phyloP scores from a whole-genome alignment of 2,888 invertebrate genomes.

The Macrosoma leucophasiata region DNA sequence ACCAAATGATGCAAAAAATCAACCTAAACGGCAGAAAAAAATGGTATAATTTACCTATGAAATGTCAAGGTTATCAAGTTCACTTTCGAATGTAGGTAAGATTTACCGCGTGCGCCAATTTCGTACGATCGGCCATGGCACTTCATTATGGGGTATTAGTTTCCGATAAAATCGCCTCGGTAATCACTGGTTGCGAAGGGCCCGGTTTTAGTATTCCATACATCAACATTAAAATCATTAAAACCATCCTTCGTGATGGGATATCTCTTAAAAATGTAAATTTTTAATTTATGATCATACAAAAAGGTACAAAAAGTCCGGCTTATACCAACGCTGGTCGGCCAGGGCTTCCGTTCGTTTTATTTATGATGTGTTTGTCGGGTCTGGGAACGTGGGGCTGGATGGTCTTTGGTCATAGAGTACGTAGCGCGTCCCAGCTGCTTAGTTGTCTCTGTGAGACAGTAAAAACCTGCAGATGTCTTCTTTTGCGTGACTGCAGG shows the following conservation, averaged over 20 bases:
- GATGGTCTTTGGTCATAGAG: no score
- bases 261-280: slow-evolving; percentile 23
- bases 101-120: slow-evolving; percentile 11
- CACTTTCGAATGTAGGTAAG: no score
- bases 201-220: slow-evolving; percentile 18
- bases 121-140: slow-evolving; percentile 7
- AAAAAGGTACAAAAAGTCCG: slow-evolving; percentile 13
- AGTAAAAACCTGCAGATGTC: no score
- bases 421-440: no score
- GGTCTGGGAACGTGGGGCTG: no score
- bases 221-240: slow-evolving; percentile 25
- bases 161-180: slow-evolving; percentile 21
- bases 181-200: slow-evolving; percentile 19
- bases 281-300: slow-evolving; percentile 26
- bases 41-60: no score
- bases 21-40: no score
- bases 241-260: slow-evolving; percentile 15
- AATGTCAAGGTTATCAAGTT: no score
- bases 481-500: no score
- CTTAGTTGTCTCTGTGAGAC: no score
- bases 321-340: slow-evolving; percentile 3
- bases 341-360: no score
- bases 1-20: no score
- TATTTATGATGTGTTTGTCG: slow-evolving; percentile 17
- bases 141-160: slow-evolving; percentile 25